Evolutionary conservation across 2,797 vertebrate species (phyloP).

Genomic region (Ctenopoma multispine): DNA sequence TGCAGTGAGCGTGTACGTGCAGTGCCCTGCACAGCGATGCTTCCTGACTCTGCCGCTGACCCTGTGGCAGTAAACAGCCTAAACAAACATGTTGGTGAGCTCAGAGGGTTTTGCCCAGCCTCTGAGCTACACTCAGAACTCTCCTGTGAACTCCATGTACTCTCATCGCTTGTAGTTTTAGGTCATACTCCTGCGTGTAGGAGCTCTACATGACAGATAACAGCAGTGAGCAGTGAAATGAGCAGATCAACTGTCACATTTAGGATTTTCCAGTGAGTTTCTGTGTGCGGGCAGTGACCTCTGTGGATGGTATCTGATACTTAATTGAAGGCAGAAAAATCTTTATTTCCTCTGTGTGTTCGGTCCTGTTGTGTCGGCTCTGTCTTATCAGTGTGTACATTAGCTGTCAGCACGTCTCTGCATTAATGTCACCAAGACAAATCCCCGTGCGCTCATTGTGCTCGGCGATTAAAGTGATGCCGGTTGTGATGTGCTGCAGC

Average conservation of each 20-base stretch:
- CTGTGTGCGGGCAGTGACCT: background rate
- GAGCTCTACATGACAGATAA: background rate
- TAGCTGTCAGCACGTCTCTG: conserved; percentile 44
- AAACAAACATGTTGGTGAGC: too few species aligned
- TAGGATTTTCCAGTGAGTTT: conserved; percentile 1
- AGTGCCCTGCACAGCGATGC: too few species aligned
- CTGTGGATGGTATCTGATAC: conserved; percentile 37
- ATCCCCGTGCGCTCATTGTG: conserved; percentile 59
- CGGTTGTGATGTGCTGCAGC: conserved; percentile 67
- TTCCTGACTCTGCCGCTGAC: too few species aligned
- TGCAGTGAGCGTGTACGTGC: too few species aligned
- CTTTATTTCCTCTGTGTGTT: conserved; percentile 48
- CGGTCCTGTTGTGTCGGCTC: conserved; percentile 22
- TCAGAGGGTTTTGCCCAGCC: background rate
- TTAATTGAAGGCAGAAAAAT: conserved; percentile 51
- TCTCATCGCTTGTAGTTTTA: background rate
- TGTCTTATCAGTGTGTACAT: conserved; percentile 41
- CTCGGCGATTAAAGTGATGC: conserved; percentile 56
- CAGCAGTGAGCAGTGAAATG: background rate
- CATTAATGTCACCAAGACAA: conserved; percentile 59
- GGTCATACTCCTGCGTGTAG: background rate
- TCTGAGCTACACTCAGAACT: background rate
- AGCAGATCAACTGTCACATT: background rate
- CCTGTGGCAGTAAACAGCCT: too few species aligned
- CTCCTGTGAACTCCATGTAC: background rate